Percentiles rank a stretch among this genome's conserved stretches.
These are phyloP conservation scores for Bombus confusus DNA, from an alignment of 1,140 invertebrate species.

Conservation along the genomic window DNA sequence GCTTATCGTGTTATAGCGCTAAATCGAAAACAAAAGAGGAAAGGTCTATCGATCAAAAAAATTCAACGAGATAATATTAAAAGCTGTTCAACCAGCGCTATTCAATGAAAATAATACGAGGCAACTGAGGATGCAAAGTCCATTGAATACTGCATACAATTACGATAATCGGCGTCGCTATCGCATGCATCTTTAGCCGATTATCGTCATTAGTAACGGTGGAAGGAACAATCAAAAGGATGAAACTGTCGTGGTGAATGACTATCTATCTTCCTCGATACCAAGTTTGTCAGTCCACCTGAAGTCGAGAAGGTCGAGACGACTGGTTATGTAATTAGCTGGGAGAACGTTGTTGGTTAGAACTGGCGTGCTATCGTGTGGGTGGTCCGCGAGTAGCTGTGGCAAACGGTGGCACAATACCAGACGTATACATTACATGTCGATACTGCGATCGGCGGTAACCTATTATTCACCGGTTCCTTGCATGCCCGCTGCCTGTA, in stretches of 20 bases:
- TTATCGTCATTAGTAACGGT: conserved; percentile 12
- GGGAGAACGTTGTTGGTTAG: conserved; percentile 31
- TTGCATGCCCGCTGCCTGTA: conserved; percentile 31
- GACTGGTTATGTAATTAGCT: conserved; percentile 60
- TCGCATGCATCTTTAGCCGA: not conserved
- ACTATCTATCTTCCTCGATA: conserved; percentile 18
- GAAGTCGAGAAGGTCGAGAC: conserved; percentile 47
- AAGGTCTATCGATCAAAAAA: not conserved
- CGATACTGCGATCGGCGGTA: conserved; percentile 54
- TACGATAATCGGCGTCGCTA: not conserved
- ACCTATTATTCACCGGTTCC: conserved; percentile 53
- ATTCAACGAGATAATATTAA: not conserved
- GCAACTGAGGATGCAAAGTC: not conserved
- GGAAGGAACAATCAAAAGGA: not conserved
- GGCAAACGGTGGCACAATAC: conserved; percentile 71
- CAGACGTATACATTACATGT: conserved; percentile 60
- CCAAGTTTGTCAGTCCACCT: conserved; percentile 37
- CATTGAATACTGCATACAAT: not conserved
- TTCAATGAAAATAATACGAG: not conserved
- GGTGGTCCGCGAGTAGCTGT: conserved; percentile 65
- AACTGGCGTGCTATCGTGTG: conserved; percentile 55
- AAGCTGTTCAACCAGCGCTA: not conserved
- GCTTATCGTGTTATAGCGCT: too few species aligned
- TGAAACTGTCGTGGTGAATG: not conserved
- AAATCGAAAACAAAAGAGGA: not conserved